Evolutionary conservation across 1,140 invertebrate genomes (phyloP), one percentile per base, ranked within the genome.

Genomic region (Ceratosolen solmsi): DNA sequence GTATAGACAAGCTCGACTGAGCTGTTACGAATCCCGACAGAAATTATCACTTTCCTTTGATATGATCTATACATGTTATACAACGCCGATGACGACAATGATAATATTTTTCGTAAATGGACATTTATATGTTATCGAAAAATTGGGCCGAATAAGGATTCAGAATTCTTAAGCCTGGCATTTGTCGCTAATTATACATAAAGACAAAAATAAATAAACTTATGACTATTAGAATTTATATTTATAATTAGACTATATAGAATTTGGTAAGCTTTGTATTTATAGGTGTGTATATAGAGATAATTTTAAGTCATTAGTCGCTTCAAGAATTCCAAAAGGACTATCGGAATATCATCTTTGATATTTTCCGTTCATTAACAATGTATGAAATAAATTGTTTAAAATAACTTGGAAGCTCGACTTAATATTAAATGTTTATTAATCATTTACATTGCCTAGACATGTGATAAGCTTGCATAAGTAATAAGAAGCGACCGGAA

Each of bases 1-100:
- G 54, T 68, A 27, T 38, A 38, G 63, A 36, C 33, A 9, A 13
- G 20, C 17, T 36, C 20, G 63, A 20, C 63, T 36, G 36, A 38
- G 60, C 1, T 46, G 74, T 76, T 74, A 74, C 72, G 51, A 33
- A 56, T 56, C 30, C 60, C 9, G 8, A 30, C 46, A 49, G 17
- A 80, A 74, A 51, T 80, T 65, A 80, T 11, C 38, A 74, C 71
- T 80, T 65, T 63, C 79, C 60, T 65, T 27, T 20, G 38, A 49
- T 27, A 60, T 25, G 49, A 70, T 71, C 63, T 68, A 71, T 71
- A 20, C 49, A 7, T 73, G 20, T 73, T 60, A 51, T 49, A 80
- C 68, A 79, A 71, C 46, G 20, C 0, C 54, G 33, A 72, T 73
- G 78, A 73, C 54, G 68, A 36, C 25, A 74, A 49, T 74, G 54